Conservation (phyloP, 2,888 invertebrate genomes). For the Pammene aurita region DNA sequence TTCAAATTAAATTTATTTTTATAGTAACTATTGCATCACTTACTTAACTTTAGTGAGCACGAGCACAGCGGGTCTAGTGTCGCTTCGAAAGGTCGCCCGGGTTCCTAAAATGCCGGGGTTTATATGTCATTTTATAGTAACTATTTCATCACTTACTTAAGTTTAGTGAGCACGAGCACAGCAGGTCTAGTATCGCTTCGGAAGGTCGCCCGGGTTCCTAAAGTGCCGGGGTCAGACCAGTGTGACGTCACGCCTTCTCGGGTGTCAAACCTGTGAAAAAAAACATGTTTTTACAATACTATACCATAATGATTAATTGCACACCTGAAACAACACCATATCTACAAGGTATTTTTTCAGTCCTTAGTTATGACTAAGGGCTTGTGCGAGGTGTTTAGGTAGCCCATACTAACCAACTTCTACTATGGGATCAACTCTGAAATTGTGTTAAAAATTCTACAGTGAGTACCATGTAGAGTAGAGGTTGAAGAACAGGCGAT, state of each 20-base stretch:
- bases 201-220: conserved; percentile 86
- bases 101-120: too few relatives aligned
- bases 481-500: too few relatives aligned
- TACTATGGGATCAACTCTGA: too few relatives aligned
- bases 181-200: conserved; percentile 86
- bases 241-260: conserved; percentile 84
- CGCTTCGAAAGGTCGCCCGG: conserved; percentile 86
- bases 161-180: conserved; percentile 71
- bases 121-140: too few relatives aligned
- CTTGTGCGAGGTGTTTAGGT: too few relatives aligned
- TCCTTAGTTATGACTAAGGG: too few relatives aligned
- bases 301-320: neutral
- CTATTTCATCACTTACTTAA: conserved; percentile 59
- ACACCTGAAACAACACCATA: too few relatives aligned
- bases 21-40: conserved; percentile 10
- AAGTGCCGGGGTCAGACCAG: conserved; percentile 84
- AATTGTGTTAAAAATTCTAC: too few relatives aligned
- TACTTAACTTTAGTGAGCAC: conserved; percentile 75
- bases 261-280: conserved; percentile 71
- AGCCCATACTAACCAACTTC: too few relatives aligned
- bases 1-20: too few relatives aligned
- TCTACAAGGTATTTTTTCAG: too few relatives aligned
- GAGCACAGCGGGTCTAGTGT: conserved; percentile 84
- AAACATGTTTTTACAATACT: neutral
- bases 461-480: too few relatives aligned